phyloP scores from a whole-genome alignment of 2,888 invertebrate species.

The Aleiodes alternator region DNA sequence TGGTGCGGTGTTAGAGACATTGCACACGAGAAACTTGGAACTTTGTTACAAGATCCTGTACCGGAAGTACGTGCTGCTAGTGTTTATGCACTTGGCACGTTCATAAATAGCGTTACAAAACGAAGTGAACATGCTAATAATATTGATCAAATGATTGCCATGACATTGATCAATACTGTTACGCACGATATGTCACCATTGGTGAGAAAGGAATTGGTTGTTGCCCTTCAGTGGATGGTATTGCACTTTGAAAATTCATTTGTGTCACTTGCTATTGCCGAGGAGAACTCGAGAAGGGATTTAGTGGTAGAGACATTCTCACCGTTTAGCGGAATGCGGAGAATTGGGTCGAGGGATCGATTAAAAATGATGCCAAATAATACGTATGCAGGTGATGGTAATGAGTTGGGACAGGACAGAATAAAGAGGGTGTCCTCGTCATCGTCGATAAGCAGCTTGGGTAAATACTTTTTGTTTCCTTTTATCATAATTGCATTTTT shows the following conservation, averaged over 20 bases:
- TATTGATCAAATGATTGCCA: conserved; percentile 94
- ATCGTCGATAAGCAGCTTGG: conserved; percentile 82
- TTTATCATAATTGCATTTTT: conserved; percentile 18
- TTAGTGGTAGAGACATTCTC: conserved; percentile 71
- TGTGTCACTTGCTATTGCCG: conserved; percentile 82
- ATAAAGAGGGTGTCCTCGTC: conserved; percentile 84
- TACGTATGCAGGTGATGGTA: conserved; percentile 66
- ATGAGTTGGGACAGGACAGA: conserved; percentile 74
- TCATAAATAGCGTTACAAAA: conserved; percentile 89
- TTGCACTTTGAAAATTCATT: conserved; percentile 92
- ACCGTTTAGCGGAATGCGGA: conserved; percentile 72
- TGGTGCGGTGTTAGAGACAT: conserved; percentile 97
- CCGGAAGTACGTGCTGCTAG: conserved; percentile 96
- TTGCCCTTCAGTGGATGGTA: conserved; percentile 91
- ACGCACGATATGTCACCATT: conserved; percentile 90
- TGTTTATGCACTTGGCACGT: conserved; percentile 96
- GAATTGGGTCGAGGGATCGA: conserved; percentile 75
- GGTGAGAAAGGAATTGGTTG: conserved; percentile 91
- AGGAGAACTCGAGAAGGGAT: conserved; percentile 77
- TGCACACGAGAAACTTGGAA: conserved; percentile 96
- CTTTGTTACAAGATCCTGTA: conserved; percentile 85
- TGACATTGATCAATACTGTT: conserved; percentile 87
- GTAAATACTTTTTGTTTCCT: conserved; percentile 61
- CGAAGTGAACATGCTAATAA: conserved; percentile 95
- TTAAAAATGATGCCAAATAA: conserved; percentile 74